Percentiles rank a stretch among this genome's conserved stretches.
Evolutionary conservation across 35 echinoderm and acorn worm genomes (phyloP).

Genomic region (Ophioderma brevispina): DNA sequence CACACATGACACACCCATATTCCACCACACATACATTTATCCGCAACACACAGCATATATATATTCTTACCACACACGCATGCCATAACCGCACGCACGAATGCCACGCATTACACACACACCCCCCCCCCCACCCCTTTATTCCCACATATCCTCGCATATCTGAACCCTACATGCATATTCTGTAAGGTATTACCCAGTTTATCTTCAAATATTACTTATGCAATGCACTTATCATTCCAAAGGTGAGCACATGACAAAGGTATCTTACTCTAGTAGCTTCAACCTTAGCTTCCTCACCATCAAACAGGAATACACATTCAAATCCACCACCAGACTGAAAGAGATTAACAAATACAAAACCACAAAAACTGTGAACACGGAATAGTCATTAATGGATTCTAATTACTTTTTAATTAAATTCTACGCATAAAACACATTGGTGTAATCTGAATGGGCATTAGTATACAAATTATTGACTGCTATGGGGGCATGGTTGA

Average conservation of each 20-base stretch:
- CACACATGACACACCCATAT: too few relatives aligned
- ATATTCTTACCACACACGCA: not conserved
- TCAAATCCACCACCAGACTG: constrained; percentile 1
- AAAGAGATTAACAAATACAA: not conserved
- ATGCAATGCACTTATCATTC: constrained; percentile 8
- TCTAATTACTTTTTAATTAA: too few relatives aligned
- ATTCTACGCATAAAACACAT: too few relatives aligned
- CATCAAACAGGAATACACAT: not conserved
- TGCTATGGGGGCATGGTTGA: too few relatives aligned
- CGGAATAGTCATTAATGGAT: too few relatives aligned
- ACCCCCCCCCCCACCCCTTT: not conserved
- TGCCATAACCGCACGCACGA: not conserved
- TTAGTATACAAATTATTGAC: too few relatives aligned
- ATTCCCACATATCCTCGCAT: not conserved
- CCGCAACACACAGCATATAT: too few relatives aligned
- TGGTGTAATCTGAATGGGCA: too few relatives aligned
- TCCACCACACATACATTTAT: too few relatives aligned
- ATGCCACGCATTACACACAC: not conserved
- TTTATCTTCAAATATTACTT: not conserved
- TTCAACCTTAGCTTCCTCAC: not conserved
- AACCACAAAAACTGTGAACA: too few relatives aligned
- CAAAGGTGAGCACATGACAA: not conserved
- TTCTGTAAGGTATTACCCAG: not conserved
- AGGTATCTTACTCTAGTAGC: not conserved
- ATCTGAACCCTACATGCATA: not conserved